Evolutionary conservation across 2,888 invertebrate genomes (phyloP), one percentile per base, ranked within the genome.

Genomic region (Ormyrus labotus): DNA sequence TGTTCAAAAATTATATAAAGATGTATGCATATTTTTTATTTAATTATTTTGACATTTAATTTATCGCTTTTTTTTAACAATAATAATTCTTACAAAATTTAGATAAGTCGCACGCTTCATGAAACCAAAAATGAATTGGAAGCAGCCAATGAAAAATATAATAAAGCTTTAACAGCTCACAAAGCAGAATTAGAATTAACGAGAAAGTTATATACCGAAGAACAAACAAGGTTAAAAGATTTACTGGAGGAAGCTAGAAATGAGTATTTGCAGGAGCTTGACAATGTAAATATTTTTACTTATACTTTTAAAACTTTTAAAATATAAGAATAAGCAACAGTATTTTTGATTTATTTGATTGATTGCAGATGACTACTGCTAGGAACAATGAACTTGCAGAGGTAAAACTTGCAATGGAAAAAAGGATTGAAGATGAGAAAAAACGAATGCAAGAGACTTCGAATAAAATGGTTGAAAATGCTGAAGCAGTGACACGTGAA

Each of bases 401-500:
- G 19, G 73, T 88, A 3, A 86, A 72, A 64, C 63, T 63, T 7
- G 81, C 84, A 5, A 84, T 84, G 57, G 82, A 83, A 10, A 84
- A 84, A 34, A 85, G 83, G 65, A 85, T 88, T 8, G 87, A 88
- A 48, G 88, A 88, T 19, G 89, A 89, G 71, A 87, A 83, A 7
- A 87, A 85, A 19, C 84, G 84, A 47, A 84, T 87, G 78, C 83
- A 85, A 55, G 85, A 87, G n/a, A 85, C 85, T 19, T 83, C 87
- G 1, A 85, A 87, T 63, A 87, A 86, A 82, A 86, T 88, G 77
- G 85, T 88, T 5, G 85, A 87, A 81, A 88, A 88, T 81, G 86
- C 89, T 0, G 88, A 89, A 76, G 85, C 87, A 47, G 87, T 88
- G 48, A 88, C 88, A 3, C 84, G 87, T 55, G 87, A 88, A 78